Evolutionary conservation across 2,888 invertebrate species (phyloP).

Genomic region (Euproctis similis): DNA sequence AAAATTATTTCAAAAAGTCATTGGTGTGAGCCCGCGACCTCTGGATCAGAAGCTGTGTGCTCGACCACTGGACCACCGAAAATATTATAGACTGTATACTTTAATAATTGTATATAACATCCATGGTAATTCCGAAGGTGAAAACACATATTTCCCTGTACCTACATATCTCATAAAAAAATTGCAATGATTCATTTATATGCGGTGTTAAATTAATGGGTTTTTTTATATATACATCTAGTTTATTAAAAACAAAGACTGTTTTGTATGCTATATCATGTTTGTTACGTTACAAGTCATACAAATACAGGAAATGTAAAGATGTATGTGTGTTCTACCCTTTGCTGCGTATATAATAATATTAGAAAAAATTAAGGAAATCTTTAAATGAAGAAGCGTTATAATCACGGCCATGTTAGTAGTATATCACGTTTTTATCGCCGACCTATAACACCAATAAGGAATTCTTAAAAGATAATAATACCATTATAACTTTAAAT

Average conservation of each 20-base stretch:
- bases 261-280: conserved; percentile 10
- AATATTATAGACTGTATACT: no score
- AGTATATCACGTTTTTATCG: conserved; percentile 38
- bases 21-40: no score
- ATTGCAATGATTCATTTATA: conserved; percentile 1
- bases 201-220: conserved; percentile 2
- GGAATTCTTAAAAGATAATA: neutral
- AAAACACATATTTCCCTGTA: conserved; percentile 1
- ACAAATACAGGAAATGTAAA: conserved; percentile 23
- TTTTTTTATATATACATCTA: conserved; percentile 9
- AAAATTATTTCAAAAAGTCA: no score
- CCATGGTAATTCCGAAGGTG: conserved; percentile 1
- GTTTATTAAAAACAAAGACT: conserved; percentile 12
- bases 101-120: no score
- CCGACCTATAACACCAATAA: conserved; percentile 25
- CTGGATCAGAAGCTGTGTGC: no score
- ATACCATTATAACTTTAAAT: no score
- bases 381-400: conserved; percentile 39
- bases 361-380: conserved; percentile 32
- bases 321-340: conserved; percentile 18
- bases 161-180: conserved; percentile 3
- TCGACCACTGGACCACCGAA: no score
- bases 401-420: conserved; percentile 43
- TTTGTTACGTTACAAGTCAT: conserved; percentile 15
- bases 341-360: conserved; percentile 12